Conservation (phyloP, 2,113 vertebrate species). For the Odocoileus hemionus region DNA sequence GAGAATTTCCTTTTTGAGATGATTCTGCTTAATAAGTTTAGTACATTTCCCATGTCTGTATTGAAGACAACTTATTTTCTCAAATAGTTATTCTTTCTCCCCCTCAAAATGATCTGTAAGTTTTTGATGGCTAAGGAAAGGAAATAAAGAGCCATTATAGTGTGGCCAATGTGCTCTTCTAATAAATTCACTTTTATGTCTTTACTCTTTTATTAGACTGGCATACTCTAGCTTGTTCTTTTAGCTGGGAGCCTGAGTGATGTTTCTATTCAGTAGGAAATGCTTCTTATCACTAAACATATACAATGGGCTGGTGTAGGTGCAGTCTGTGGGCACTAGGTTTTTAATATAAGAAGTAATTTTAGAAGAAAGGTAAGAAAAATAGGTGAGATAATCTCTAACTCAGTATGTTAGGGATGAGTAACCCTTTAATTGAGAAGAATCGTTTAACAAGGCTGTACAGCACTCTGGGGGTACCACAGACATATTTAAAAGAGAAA, state of each 20-base stretch:
- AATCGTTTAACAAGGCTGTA: background rate
- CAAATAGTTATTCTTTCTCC: background rate
- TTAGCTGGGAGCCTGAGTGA: background rate
- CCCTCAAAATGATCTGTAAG: background rate
- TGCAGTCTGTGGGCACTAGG: background rate
- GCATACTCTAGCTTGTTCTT: background rate
- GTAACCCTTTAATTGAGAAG: background rate
- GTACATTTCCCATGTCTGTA: background rate
- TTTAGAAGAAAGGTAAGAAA: background rate
- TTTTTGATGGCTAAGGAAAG: background rate
- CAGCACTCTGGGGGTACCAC: background rate
- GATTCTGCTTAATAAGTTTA: background rate
- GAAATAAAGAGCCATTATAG: background rate
- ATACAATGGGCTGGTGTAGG: background rate
- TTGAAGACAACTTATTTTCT: slow-evolving; percentile 5
- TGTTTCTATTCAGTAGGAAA: background rate
- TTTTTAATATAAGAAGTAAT: slow-evolving; percentile 20
- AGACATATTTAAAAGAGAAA: slow-evolving; percentile 1
- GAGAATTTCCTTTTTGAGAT: background rate
- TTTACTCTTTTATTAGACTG: background rate
- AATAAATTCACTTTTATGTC: background rate
- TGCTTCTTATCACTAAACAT: background rate
- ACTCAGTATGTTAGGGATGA: background rate
- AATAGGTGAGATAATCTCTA: background rate
- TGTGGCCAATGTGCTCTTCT: background rate